These are phyloP conservation scores for Montipora capitata DNA, from an alignment of 92 coral and sea anemone genomes.

Conservation along the genomic window DNA sequence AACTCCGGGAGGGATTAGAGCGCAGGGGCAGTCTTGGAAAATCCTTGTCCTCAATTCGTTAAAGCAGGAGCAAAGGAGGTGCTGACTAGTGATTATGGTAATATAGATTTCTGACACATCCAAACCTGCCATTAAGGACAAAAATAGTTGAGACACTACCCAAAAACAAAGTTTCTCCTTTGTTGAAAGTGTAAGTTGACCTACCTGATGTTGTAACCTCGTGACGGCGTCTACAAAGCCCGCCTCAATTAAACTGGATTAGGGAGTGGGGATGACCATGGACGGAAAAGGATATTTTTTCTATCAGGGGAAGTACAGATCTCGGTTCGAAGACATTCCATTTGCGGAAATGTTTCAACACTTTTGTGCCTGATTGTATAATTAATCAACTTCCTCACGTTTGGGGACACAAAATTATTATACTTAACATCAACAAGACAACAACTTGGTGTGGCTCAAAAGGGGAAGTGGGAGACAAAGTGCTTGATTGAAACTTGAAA, in stretches of 20 bases:
- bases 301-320: too few relatives aligned
- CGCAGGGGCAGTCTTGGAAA: not conserved
- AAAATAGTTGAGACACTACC: too few relatives aligned
- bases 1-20: conserved; percentile 5
- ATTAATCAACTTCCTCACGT: too few relatives aligned
- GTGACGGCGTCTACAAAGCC: not conserved
- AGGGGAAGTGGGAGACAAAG: too few relatives aligned
- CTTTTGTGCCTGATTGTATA: too few relatives aligned
- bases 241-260: not conserved
- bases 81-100: not conserved
- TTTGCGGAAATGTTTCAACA: too few relatives aligned
- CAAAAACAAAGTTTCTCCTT: too few relatives aligned
- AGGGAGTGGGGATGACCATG: conserved; percentile 12
- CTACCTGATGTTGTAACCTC: not conserved
- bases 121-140: not conserved
- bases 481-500: too few relatives aligned
- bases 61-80: not conserved
- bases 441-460: too few relatives aligned
- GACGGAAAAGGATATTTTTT: not conserved
- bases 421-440: too few relatives aligned
- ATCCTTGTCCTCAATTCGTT: not conserved
- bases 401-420: too few relatives aligned
- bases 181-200: not conserved
- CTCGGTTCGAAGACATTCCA: too few relatives aligned
- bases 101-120: not conserved